These are phyloP conservation scores for Boleophthalmus pectinirostris DNA, from an alignment of 2,113 vertebrate species.

Conservation along the genomic window DNA sequence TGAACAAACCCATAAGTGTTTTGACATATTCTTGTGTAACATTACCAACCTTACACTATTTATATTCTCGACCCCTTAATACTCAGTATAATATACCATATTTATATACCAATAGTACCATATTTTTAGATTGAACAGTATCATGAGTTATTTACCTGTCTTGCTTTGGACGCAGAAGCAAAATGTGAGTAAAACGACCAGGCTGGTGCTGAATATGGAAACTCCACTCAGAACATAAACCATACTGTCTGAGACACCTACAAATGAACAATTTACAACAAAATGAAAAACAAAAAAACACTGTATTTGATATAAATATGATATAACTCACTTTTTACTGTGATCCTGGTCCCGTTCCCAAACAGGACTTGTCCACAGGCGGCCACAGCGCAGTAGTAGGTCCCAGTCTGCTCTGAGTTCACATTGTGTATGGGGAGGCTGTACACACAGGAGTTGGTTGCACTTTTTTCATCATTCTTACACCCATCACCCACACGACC, in stretches of 20 bases:
- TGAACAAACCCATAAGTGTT: too few relatives aligned
- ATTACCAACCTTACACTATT: too few relatives aligned
- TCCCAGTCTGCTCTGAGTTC: not conserved
- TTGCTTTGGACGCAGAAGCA: not conserved
- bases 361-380: not conserved
- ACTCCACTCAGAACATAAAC: not conserved
- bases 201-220: not conserved
- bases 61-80: too few relatives aligned
- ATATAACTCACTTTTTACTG: not conserved
- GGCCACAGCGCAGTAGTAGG: not conserved
- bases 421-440: not conserved
- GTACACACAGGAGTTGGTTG: conserved; percentile 22
- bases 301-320: too few relatives aligned
- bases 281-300: not conserved
- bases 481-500: conserved; percentile 22
- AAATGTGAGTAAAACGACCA: not conserved
- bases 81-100: too few relatives aligned
- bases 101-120: too few relatives aligned
- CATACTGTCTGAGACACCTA: not conserved
- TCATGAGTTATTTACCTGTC: not conserved
- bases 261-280: not conserved
- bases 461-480: conserved; percentile 20
- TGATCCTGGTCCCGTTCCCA: not conserved
- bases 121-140: too few relatives aligned
- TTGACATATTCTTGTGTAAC: too few relatives aligned